A percentile compares a stretch with the other conserved stretches of the same genome.
These are phyloP conservation scores for Syngnathus acus DNA, from an alignment of 2,797 vertebrate species.

Conservation along the genomic window DNA sequence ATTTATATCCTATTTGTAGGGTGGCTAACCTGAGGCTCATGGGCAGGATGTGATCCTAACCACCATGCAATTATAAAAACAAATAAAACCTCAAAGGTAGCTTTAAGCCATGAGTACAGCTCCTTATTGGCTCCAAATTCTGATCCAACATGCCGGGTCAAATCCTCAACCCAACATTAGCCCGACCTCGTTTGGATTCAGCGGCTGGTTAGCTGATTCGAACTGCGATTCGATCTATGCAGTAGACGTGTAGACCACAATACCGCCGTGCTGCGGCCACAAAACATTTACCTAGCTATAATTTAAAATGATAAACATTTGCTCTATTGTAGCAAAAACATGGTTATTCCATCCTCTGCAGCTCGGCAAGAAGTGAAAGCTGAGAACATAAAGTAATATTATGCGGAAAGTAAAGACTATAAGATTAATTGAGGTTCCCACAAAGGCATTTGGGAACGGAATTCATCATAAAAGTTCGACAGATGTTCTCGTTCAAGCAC, in stretches of 20 bases:
- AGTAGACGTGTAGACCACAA: background rate
- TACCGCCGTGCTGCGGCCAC: background rate
- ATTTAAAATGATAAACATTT: background rate
- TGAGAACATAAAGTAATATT: constrained; percentile 5
- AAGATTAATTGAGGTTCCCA: background rate
- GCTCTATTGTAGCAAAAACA: constrained; percentile 15
- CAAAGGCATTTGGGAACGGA: background rate
- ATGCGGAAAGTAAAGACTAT: background rate
- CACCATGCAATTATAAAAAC: too few species aligned
- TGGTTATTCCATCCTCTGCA: background rate
- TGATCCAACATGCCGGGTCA: too few species aligned
- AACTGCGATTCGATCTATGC: too few species aligned
- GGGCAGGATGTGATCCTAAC: too few species aligned
- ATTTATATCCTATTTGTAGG: too few species aligned
- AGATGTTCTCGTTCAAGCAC: background rate
- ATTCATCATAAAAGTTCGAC: background rate
- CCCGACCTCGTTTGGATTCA: too few species aligned
- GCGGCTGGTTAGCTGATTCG: too few species aligned
- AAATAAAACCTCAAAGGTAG: too few species aligned
- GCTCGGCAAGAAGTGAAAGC: background rate
- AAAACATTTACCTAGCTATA: background rate
- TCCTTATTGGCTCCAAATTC: too few species aligned
- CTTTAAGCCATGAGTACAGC: too few species aligned
- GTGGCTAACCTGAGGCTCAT: too few species aligned
- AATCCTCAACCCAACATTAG: too few species aligned